Percentiles rank a stretch among this genome's conserved stretches.
Evolutionary conservation across 2,113 vertebrate species (phyloP).

Genomic region (Poeciliopsis turrubarensis): DNA sequence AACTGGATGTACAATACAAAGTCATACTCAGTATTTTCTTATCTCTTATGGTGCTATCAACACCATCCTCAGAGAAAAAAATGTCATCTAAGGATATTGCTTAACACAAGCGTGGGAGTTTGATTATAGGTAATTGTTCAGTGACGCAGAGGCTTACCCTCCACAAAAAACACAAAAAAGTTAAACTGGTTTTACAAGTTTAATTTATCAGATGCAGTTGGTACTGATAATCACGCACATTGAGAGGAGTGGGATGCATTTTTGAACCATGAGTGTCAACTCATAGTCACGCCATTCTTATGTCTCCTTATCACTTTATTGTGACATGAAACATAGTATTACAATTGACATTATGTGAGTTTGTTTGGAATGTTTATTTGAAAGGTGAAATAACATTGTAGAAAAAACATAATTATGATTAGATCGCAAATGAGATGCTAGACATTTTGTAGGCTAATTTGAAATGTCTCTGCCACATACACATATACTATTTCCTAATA

Average conservation of each 20-base stretch:
- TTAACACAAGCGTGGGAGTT: slow-evolving; percentile 1
- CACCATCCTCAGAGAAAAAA: not conserved
- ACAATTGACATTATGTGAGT: not conserved
- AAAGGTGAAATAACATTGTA: too few relatives aligned
- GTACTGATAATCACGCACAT: slow-evolving; percentile 9
- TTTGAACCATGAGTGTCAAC: slow-evolving; percentile 8
- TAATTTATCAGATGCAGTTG: not conserved
- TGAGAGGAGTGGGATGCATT: slow-evolving; percentile 8
- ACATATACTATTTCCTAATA: not conserved
- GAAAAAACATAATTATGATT: too few relatives aligned
- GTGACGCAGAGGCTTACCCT: not conserved
- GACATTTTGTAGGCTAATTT: too few relatives aligned
- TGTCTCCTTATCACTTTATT: not conserved
- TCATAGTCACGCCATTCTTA: not conserved
- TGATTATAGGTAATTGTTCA: rapidly evolving
- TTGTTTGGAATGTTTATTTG: not conserved
- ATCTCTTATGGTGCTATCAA: not conserved
- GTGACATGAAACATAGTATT: not conserved
- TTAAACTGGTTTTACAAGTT: not conserved
- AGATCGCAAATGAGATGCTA: too few relatives aligned
- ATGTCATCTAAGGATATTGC: not conserved
- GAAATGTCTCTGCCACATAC: not conserved
- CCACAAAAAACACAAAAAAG: not conserved
- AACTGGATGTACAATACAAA: not conserved
- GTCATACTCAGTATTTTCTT: not conserved